These are phyloP conservation scores for Eupleurogrammus muticus DNA, from an alignment of 2,797 vertebrate species.

Conservation along the genomic window DNA sequence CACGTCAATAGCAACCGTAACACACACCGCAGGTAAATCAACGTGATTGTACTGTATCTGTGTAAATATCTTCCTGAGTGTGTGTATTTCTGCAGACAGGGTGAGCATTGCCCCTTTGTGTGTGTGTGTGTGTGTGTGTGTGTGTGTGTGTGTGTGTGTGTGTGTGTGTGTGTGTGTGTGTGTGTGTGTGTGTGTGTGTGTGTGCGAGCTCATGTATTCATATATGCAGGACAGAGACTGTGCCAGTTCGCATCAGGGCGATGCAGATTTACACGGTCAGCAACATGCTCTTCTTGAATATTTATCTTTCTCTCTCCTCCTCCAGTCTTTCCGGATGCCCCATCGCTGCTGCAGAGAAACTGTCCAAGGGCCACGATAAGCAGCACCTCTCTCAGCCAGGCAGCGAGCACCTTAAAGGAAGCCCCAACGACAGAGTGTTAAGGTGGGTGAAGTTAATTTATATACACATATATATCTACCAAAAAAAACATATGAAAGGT, in stretches of 20 bases:
- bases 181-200: conserved; percentile 8
- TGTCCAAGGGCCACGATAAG: conserved; percentile 95
- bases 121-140: conserved; percentile 19
- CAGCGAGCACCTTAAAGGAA: conserved; percentile 90
- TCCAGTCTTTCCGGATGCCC: conserved; percentile 95
- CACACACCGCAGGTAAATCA: conserved; percentile 94
- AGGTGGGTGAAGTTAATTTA: conserved; percentile 81
- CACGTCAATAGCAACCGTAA: conserved; percentile 99
- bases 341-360: conserved; percentile 96
- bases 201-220: conserved; percentile 41
- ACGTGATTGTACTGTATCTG: not conserved
- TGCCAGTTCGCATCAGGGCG: conserved; percentile 54
- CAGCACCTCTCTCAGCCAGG: conserved; percentile 85
- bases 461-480: too few species aligned
- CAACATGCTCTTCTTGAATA: conserved; percentile 38
- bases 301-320: conserved; percentile 23
- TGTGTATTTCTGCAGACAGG: conserved; percentile 11
- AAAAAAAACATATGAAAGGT: too few species aligned
- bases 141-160: conserved; percentile 21
- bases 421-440: conserved; percentile 93
- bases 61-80: conserved; percentile 12
- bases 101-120: conserved; percentile 1
- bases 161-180: conserved; percentile 28
- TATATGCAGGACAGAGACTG: conserved; percentile 48
- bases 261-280: conserved; percentile 56